Base-by-base conservation (phyloP, 1,140 invertebrate species). In the Drosophila ambigua region DNA sequence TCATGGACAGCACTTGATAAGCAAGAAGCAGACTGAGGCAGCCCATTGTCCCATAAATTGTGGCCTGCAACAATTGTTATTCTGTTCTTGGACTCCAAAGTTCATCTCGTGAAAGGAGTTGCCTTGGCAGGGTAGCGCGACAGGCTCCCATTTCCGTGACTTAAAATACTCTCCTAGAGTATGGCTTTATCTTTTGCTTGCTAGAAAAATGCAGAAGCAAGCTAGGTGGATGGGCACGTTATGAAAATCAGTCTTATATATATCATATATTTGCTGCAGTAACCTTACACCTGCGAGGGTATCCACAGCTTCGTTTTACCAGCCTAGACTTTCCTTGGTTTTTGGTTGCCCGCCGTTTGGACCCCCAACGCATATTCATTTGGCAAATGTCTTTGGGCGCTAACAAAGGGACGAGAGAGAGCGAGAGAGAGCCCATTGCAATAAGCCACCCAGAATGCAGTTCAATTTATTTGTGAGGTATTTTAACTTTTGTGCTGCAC, bases 21-120 rank as follows among this genome's bases (percentile, higher is more conserved):
- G 62, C 61, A 68, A 55, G 39, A 67, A 39, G 35, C 35, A 60
- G 46, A 24, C 49, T 26, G 45, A 57, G 45, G 55, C 39, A 41
- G 48, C 45, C 7, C 26, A 67, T 78, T 75, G 67, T 8, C 35
- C 50, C 77, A 85, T 85, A 85, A 79, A 79, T 83, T 76, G 59
- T 67, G 72, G 66, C 51, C 63, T 63, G 35, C 62, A 66, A 45
- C 80, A 83, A 83, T 80, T 85, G 77, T 84, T 84, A 85, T 84
- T 85, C 46, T 78, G 80, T 85, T 85, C 46, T 78, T 73, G 63
- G 50, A 2, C 35, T 9, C 20, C n/a, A 69, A 71, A 71, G 65
- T 71, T 71, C 65, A 69, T 58, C n/a, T 41, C 63, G 41, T 55
- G 45, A 69, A 41, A 8, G 9, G 46, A 41, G 50, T 46, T 67